Conservation (phyloP, 2,113 vertebrate species). For the Pseudopipra pipra region DNA sequence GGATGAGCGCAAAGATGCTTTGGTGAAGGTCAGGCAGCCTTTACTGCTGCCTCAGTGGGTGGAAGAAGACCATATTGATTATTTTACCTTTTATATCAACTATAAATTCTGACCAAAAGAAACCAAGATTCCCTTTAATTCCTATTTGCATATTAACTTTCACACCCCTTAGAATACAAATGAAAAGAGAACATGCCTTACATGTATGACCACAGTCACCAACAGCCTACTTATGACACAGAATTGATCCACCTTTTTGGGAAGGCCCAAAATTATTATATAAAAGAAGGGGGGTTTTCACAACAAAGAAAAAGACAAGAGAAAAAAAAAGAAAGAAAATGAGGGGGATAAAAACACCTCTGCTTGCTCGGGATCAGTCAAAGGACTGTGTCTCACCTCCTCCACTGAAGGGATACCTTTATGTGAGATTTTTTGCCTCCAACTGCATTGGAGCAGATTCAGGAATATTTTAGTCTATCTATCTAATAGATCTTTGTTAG, state of each 20-base stretch:
- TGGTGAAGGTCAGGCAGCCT: neutral
- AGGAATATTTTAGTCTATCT: neutral
- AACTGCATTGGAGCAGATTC: neutral
- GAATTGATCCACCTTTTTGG: neutral
- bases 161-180: neutral
- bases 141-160: neutral
- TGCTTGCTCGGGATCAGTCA: fast-evolving
- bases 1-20: neutral
- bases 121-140: neutral
- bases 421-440: neutral
- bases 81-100: neutral
- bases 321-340: neutral
- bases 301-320: neutral
- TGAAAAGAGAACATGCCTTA: neutral
- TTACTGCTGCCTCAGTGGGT: neutral
- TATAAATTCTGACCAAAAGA: neutral
- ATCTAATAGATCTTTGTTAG: neutral
- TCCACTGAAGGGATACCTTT: neutral
- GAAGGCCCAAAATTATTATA: neutral
- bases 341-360: neutral
- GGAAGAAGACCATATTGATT: neutral
- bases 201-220: neutral
- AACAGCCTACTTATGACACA: neutral
- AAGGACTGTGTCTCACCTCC: neutral
- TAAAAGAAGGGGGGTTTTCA: neutral